Conservation (phyloP, 2,113 vertebrate species). For the Geococcyx californianus region DNA sequence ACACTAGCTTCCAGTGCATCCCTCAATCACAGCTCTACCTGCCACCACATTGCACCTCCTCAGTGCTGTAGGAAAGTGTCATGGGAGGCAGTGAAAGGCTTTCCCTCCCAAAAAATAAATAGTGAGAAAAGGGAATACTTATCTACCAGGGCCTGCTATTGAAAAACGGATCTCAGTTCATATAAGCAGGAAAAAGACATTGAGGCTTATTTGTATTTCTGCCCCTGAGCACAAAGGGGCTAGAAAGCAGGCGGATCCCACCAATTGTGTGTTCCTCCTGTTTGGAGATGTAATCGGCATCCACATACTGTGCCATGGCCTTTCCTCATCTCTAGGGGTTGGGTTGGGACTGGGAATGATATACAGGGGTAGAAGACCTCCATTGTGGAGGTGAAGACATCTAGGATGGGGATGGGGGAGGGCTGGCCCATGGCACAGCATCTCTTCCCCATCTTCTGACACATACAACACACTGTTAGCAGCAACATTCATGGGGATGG, state of each 20-base stretch:
- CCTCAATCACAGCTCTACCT: neutral
- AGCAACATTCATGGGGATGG: accelerated
- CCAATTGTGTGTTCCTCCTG: constrained; percentile 52
- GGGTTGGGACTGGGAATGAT: neutral
- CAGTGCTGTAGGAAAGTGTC: neutral
- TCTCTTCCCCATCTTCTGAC: neutral
- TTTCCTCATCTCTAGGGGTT: constrained; percentile 34
- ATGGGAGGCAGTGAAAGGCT: neutral
- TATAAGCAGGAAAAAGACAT: constrained; percentile 61
- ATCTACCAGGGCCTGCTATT: constrained; percentile 38
- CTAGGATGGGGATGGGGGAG: neutral
- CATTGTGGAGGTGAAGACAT: neutral
- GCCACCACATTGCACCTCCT: neutral
- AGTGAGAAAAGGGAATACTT: constrained; percentile 26
- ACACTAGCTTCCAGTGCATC: neutral
- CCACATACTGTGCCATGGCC: constrained; percentile 18
- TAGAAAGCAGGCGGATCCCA: constrained; percentile 52
- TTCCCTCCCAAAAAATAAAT: constrained; percentile 21
- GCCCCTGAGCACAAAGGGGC: constrained; percentile 53
- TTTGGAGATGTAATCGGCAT: constrained; percentile 53
- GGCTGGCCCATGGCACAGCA: neutral
- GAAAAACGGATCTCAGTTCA: constrained; percentile 46
- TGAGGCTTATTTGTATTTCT: constrained; percentile 65
- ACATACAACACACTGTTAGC: accelerated
- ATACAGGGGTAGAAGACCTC: neutral